Evolutionary conservation across 2,797 vertebrate species (phyloP).

Genomic region (Chiroxiphia lanceolata): DNA sequence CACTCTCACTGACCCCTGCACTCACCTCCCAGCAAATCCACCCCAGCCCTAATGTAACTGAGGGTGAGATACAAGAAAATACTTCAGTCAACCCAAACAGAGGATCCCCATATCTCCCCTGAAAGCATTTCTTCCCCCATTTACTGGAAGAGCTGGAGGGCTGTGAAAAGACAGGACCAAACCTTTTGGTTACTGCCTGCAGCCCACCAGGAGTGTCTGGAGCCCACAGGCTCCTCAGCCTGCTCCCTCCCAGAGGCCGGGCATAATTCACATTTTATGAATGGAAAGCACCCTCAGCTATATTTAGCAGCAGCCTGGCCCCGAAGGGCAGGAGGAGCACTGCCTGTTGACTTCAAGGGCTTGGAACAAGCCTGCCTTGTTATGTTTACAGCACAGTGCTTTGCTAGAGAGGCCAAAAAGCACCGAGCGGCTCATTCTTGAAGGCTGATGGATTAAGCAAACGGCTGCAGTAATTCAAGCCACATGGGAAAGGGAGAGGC

Average conservation of each 20-base stretch:
- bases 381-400: not conserved
- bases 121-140: not conserved
- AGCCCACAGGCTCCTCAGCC: not conserved
- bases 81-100: not conserved
- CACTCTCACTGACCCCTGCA: not conserved
- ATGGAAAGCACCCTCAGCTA: constrained; percentile 16
- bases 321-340: not conserved
- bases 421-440: not conserved
- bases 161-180: not conserved
- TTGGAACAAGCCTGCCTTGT: constrained; percentile 42
- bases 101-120: not conserved
- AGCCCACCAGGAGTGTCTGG: not conserved
- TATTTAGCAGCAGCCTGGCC: constrained; percentile 27
- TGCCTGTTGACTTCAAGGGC: constrained; percentile 21
- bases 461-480: constrained; percentile 38
- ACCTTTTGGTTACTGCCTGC: not conserved
- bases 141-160: not conserved
- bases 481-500: constrained; percentile 7
- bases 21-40: not conserved
- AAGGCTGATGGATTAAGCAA: constrained; percentile 40
- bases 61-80: not conserved
- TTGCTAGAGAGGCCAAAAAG: constrained; percentile 16
- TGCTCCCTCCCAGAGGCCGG: rapidly evolving
- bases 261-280: constrained; percentile 18
- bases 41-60: rapidly evolving